Percentiles rank a stretch among this genome's conserved stretches.
These are phyloP conservation scores for Epistrophe grossulariae DNA, from an alignment of 2,888 invertebrate species.

Conservation along the genomic window DNA sequence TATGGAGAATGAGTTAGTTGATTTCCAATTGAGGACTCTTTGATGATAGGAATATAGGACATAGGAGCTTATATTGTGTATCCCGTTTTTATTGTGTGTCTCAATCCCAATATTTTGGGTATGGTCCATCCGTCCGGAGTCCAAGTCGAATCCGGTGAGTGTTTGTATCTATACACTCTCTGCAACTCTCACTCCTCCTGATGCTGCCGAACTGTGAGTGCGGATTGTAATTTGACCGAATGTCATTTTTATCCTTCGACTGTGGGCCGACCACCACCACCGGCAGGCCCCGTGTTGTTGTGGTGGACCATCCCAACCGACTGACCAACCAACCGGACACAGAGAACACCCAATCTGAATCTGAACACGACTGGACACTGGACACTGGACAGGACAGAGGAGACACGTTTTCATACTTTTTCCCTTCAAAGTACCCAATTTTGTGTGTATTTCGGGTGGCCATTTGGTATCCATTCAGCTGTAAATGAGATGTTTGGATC, in stretches of 20 bases:
- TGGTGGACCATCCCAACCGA: conserved; percentile 39
- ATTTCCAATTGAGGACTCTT: conserved; percentile 21
- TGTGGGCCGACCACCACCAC: conserved; percentile 1
- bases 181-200: conserved; percentile 34
- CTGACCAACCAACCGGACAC: neutral
- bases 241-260: conserved; percentile 66
- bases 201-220: conserved; percentile 60
- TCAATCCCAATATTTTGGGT: conserved; percentile 58
- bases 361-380: neutral
- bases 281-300: conserved; percentile 56
- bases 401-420: conserved; percentile 42
- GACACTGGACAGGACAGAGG: neutral
- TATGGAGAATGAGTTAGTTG: conserved; percentile 46
- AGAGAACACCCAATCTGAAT: conserved; percentile 17
- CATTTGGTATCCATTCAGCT: conserved; percentile 74
- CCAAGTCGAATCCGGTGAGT: neutral
- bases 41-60: neutral
- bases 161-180: conserved; percentile 17
- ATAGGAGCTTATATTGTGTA: conserved; percentile 21
- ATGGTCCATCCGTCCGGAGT: conserved; percentile 11
- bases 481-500: conserved; percentile 76
- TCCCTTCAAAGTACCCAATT: conserved; percentile 66
- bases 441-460: conserved; percentile 70
- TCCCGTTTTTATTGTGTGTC: conserved; percentile 59
- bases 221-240: conserved; percentile 76